These are phyloP conservation scores for Passer montanus DNA, from an alignment of 2,113 vertebrate genomes.

Conservation along the genomic window DNA sequence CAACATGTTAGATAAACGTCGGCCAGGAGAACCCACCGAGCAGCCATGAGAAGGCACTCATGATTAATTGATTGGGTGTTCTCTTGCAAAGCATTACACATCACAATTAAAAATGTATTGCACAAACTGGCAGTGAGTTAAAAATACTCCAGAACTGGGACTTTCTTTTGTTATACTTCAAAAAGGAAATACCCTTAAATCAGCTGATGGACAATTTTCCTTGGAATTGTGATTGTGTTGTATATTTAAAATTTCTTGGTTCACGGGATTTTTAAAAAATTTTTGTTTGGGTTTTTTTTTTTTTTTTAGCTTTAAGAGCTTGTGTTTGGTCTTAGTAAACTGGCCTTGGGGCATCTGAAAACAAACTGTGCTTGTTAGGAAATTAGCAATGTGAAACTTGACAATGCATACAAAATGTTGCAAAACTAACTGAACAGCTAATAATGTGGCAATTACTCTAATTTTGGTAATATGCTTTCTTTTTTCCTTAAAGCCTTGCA, in stretches of 20 bases:
- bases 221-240: constrained; percentile 5
- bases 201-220: background rate
- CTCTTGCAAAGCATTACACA: constrained; percentile 77
- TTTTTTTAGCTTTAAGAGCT: constrained; percentile 50
- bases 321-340: constrained; percentile 72
- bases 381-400: constrained; percentile 75
- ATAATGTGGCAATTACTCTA: constrained; percentile 57
- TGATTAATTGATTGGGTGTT: constrained; percentile 84
- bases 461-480: constrained; percentile 20
- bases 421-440: constrained; percentile 56
- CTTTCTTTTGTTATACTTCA: constrained; percentile 36
- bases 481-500: background rate
- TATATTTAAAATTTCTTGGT: constrained; percentile 57
- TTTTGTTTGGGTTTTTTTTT: background rate
- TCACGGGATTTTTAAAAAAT: background rate
- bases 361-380: constrained; percentile 78
- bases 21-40: constrained; percentile 33
- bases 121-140: constrained; percentile 69
- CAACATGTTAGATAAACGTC: constrained; percentile 60
- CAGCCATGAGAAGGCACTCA: constrained; percentile 73
- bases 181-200: constrained; percentile 35
- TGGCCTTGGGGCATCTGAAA: constrained; percentile 79
- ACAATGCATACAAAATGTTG: constrained; percentile 64
- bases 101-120: constrained; percentile 81
- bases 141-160: constrained; percentile 38